Conservation (phyloP, 2,888 invertebrate genomes). For the Psylliodes chrysocephalus region DNA sequence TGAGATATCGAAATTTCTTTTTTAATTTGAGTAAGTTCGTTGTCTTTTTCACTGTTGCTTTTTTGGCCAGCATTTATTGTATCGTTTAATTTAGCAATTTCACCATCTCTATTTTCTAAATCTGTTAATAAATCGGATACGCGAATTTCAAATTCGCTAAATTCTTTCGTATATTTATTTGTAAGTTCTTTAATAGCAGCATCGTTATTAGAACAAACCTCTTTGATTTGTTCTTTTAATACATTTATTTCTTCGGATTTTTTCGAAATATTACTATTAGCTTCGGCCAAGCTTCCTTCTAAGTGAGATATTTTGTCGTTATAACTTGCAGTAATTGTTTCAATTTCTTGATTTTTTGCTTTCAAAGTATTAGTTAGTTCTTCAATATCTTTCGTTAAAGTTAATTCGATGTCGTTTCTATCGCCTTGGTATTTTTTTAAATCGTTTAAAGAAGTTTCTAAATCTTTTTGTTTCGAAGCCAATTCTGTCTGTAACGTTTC, state of each 20-base stretch:
- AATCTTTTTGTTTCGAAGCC: constrained; percentile 54
- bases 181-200: constrained; percentile 42
- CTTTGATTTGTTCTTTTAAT: constrained; percentile 24
- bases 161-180: constrained; percentile 28
- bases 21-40: constrained; percentile 71
- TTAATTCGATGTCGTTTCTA: constrained; percentile 53
- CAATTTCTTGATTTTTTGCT: constrained; percentile 56
- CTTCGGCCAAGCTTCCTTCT: constrained; percentile 56
- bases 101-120: constrained; percentile 45
- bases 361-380: constrained; percentile 56
- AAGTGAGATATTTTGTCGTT: constrained; percentile 49
- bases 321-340: constrained; percentile 56
- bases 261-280: constrained; percentile 58
- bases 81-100: constrained; percentile 44
- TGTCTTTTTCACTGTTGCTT: constrained; percentile 59
- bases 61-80: constrained; percentile 40
- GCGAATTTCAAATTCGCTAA: constrained; percentile 37
- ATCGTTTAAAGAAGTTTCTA: constrained; percentile 49
- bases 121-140: constrained; percentile 42
- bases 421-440: constrained; percentile 58
- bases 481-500: constrained; percentile 58
- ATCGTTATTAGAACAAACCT: constrained; percentile 18
- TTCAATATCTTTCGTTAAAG: constrained; percentile 58
- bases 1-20: constrained; percentile 27
- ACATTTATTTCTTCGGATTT: constrained; percentile 39